These are phyloP conservation scores for Cisticola juncidis DNA, from an alignment of 2,113 vertebrate genomes.

Conservation along the genomic window DNA sequence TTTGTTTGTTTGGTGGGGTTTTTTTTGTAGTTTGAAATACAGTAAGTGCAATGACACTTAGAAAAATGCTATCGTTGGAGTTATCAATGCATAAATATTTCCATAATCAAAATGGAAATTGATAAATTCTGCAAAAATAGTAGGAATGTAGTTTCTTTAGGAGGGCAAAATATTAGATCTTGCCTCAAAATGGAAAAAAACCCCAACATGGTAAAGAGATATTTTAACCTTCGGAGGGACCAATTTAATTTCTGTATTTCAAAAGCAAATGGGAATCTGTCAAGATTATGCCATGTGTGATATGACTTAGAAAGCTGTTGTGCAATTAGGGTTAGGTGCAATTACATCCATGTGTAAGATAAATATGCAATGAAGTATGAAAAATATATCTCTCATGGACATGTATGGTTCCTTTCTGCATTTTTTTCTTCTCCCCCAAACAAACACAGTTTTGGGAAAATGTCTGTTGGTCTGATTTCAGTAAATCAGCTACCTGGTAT, in stretches of 20 bases:
- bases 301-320: not conserved
- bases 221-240: not conserved
- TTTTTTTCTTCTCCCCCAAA: not conserved
- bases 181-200: not conserved
- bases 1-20: too few species aligned
- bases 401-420: not conserved
- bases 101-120: not conserved
- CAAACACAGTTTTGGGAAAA: accelerated
- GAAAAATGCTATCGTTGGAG: not conserved
- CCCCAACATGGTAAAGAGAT: not conserved
- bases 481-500: not conserved
- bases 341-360: not conserved
- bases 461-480: not conserved
- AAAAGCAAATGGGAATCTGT: not conserved
- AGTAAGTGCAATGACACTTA: not conserved
- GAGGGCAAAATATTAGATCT: not conserved
- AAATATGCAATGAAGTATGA: not conserved
- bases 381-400: not conserved
- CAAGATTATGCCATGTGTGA: not conserved
- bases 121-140: not conserved
- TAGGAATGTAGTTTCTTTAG: not conserved
- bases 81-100: not conserved
- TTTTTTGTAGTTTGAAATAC: not conserved
- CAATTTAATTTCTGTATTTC: not conserved
- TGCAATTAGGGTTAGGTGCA: too few species aligned